Evolutionary conservation across 2,888 invertebrate genomes (phyloP).

Genomic region (Lithophane semibrunnea): DNA sequence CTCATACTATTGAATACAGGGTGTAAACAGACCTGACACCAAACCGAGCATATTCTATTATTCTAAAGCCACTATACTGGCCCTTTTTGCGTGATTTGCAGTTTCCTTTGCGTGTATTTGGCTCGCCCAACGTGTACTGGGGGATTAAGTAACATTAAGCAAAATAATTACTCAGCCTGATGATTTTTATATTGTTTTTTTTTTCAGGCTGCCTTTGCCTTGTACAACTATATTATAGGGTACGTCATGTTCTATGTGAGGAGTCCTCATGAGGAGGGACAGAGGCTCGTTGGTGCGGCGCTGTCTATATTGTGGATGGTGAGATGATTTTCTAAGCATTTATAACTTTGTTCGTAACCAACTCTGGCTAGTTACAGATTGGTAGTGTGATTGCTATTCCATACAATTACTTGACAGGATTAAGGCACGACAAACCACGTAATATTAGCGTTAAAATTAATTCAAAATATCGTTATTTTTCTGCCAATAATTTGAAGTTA

Average conservation of each 20-base stretch:
- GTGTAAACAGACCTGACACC: background rate
- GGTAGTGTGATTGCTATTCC: background rate
- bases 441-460: background rate
- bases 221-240: slow-evolving; percentile 99
- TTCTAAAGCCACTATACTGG: background rate
- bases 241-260: slow-evolving; percentile 99
- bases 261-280: slow-evolving; percentile 98
- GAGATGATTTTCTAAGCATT: slow-evolving; percentile 40
- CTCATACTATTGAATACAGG: background rate
- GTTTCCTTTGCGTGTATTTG: no score
- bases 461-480: background rate
- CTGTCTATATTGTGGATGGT: slow-evolving; percentile 99
- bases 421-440: background rate
- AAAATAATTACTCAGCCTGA: background rate
- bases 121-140: no score
- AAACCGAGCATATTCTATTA: background rate
- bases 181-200: background rate
- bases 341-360: background rate
- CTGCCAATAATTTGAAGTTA: background rate
- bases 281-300: slow-evolving; percentile 98
- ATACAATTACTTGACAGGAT: background rate
- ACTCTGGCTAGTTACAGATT: background rate
- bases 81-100: no score
- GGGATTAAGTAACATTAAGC: background rate
- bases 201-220: slow-evolving; percentile 95